Evolutionary conservation across 1,140 invertebrate species (phyloP), one percentile per base, ranked within the genome.

Genomic region (Ceratitis capitata): DNA sequence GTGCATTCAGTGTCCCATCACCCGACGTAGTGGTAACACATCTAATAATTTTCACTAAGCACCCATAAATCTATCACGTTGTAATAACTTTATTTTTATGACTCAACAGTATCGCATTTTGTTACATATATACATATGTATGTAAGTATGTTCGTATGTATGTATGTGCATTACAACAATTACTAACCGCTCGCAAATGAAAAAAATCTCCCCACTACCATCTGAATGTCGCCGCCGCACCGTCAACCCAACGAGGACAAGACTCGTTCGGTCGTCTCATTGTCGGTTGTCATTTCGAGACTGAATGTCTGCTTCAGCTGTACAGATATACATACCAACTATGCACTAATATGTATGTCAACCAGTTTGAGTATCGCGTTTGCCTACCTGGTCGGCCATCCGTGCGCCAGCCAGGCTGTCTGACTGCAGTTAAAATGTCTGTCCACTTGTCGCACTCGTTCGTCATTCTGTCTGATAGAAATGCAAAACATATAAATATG

Each of bases 31-130:
- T n/a, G 23, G 69, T 47, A 45, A 47, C 69, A 45, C 42, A 5
- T 19, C 69, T 16, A 78, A 78, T 78, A 78, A 78, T 78, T 78
- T 78, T 26, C 69, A 14, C 39, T 45, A 78, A 45, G 69, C 45
- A 78, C 69, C 45, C 69, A 78, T 78, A 78, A 78, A 78, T 78
- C 69, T 39, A 78, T 23, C 39, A 39, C 6, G 69, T 45, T 78
- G 69, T 78, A 78, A 78, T 78, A 78, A 78, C 69, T 78, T 78
- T 78, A 47, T 78, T 78, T 78, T 78, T 78, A 78, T 78, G 69
- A 78, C 39, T 45, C 39, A 78, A 26, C 69, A 45, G 45, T 29
- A 49, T 26, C 82, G 47, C 32, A 23, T n/a, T n/a, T n/a, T n/a
- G n/a, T n/a, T 26, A 26, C 14, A 85, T 23, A 74, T 35, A 85